Evolutionary conservation across 2,113 vertebrate species (phyloP).

Genomic region (Jaculus jaculus): DNA sequence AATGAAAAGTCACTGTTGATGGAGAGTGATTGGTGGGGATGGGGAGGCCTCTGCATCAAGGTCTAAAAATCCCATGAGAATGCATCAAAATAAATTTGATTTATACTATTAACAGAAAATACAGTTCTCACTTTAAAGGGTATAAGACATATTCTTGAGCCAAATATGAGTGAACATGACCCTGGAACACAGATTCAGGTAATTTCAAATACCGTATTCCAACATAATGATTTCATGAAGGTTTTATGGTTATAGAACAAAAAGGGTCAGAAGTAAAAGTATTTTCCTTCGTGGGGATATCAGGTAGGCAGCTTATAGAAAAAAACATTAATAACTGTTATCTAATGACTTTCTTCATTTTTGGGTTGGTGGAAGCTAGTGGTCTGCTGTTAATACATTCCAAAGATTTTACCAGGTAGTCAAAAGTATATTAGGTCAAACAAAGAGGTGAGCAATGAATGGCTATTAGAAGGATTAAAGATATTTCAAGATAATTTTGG

Average conservation of each 20-base stretch:
- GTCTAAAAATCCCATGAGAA: background rate
- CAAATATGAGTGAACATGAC: background rate
- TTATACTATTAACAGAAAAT: background rate
- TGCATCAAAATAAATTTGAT: background rate
- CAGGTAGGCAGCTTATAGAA: background rate
- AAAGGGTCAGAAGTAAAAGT: background rate
- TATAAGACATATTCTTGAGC: background rate
- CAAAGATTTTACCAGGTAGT: background rate
- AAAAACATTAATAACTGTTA: too few relatives aligned
- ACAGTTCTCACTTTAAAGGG: background rate
- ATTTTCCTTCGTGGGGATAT: background rate
- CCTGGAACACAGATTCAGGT: background rate
- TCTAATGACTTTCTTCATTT: too few relatives aligned
- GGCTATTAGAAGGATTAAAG: background rate
- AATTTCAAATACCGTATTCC: background rate
- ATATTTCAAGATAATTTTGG: background rate
- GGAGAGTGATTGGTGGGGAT: rapidly evolving
- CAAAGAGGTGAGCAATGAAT: background rate
- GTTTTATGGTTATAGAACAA: background rate
- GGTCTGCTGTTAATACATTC: background rate
- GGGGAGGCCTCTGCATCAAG: background rate
- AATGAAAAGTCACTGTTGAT: background rate
- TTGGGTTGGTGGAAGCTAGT: background rate
- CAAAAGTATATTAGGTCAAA: background rate
- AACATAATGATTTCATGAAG: background rate